Conservation (phyloP, 2,113 vertebrate species). For the Zosterops hypoxanthus region DNA sequence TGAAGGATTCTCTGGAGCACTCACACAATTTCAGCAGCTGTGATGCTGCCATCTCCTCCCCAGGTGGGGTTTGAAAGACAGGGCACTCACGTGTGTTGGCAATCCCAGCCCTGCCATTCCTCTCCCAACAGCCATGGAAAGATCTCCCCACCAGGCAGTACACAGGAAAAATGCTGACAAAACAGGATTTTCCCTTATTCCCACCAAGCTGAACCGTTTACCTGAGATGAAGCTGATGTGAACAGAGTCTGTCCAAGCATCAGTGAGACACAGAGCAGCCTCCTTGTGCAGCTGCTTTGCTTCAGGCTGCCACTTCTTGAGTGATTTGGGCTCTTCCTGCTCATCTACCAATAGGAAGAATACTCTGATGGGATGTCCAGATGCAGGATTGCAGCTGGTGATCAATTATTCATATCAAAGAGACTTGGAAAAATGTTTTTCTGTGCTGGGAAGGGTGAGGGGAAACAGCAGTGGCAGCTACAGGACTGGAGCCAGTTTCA, state of each 20-base stretch:
- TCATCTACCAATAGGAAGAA: background rate
- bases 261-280: background rate
- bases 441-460: background rate
- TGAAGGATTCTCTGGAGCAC: background rate
- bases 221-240: background rate
- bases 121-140: background rate
- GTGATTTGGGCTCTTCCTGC: background rate
- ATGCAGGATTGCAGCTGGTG: background rate
- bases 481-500: background rate
- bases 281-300: background rate
- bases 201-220: fast-evolving
- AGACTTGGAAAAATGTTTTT: background rate
- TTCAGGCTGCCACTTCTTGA: background rate
- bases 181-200: background rate
- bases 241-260: background rate
- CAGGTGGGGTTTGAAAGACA: background rate
- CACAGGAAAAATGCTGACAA: background rate
- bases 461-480: background rate
- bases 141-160: background rate
- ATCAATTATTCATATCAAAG: background rate
- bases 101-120: background rate
- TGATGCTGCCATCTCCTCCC: background rate
- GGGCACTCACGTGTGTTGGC: background rate
- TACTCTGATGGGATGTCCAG: background rate
- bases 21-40: background rate